phyloP scores from a whole-genome alignment of 2,888 invertebrate genomes.

The Nomada hirtipes region DNA sequence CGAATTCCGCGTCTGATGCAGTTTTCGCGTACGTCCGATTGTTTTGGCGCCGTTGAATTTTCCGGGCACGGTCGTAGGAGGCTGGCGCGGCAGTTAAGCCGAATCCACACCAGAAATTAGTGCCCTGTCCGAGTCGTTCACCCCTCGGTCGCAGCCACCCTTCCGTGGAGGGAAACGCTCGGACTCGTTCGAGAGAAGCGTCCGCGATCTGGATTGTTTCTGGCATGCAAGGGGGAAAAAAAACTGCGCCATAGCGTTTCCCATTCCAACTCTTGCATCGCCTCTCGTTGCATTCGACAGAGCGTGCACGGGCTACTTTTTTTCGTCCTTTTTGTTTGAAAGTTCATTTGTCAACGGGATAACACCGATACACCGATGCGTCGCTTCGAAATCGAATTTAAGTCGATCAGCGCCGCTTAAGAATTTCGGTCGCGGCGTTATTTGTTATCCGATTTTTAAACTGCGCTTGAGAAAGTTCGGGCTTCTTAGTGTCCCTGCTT shows the following conservation, averaged over 20 bases:
- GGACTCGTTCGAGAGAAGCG: slow-evolving; percentile 38
- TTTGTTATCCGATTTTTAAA: slow-evolving; percentile 22
- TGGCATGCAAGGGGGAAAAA: slow-evolving; percentile 36
- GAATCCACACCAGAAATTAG: slow-evolving; percentile 75
- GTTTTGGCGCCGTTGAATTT: slow-evolving; percentile 73
- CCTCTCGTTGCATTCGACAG: too few relatives aligned
- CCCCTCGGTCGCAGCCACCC: background rate
- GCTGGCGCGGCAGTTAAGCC: slow-evolving; percentile 65
- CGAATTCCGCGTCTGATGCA: slow-evolving; percentile 78
- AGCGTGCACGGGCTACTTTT: too few relatives aligned
- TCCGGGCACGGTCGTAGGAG: slow-evolving; percentile 46
- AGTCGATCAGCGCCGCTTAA: background rate
- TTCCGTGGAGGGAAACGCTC: background rate
- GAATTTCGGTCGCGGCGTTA: background rate
- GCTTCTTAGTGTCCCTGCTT: background rate
- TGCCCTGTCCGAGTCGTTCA: slow-evolving; percentile 18
- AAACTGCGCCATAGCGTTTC: slow-evolving; percentile 16
- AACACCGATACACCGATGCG: slow-evolving; percentile 22
- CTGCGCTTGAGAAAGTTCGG: background rate
- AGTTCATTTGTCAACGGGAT: slow-evolving; percentile 48
- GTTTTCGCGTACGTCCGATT: slow-evolving; percentile 79
- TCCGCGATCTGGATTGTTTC: slow-evolving; percentile 58
- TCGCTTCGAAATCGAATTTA: slow-evolving; percentile 29
- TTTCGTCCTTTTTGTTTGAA: background rate
- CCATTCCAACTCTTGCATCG: background rate